Conservation (phyloP, 2,113 vertebrate genomes). For the Stomatorhinus ivindoensis region DNA sequence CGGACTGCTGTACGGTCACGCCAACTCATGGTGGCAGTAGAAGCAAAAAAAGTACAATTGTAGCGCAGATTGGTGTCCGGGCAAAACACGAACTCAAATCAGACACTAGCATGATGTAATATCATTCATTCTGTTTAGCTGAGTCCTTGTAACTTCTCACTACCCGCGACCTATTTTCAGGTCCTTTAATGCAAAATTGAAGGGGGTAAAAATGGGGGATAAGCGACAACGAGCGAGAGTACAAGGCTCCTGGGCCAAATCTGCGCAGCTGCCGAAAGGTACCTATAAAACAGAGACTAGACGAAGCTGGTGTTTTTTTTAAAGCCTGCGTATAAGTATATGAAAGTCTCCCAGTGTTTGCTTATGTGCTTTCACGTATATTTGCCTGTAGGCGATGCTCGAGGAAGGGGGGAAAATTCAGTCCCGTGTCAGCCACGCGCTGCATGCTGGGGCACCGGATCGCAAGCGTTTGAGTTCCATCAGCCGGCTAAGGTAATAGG, state of each 20-base stretch:
- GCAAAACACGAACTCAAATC: not conserved
- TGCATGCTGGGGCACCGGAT: slow-evolving; percentile 52
- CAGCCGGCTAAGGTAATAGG: slow-evolving; percentile 50
- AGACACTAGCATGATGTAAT: not conserved
- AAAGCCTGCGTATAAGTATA: not conserved
- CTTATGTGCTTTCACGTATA: not conserved
- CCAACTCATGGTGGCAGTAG: not conserved
- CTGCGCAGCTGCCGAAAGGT: slow-evolving; percentile 48
- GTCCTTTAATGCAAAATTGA: not conserved
- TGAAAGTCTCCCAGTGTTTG: not conserved
- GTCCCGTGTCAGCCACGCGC: slow-evolving; percentile 14
- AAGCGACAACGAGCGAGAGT: slow-evolving; percentile 72
- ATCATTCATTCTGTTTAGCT: not conserved
- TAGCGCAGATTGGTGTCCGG: not conserved
- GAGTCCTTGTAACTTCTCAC: not conserved
- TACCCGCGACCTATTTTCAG: not conserved
- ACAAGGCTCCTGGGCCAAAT: slow-evolving; percentile 83
- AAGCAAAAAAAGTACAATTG: not conserved
- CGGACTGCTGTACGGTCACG: not conserved
- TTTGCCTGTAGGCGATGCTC: not conserved
- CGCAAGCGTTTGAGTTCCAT: slow-evolving; percentile 67
- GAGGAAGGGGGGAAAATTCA: not conserved
- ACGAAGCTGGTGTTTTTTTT: not conserved
- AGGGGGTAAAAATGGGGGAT: slow-evolving; percentile 66
- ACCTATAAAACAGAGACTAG: not conserved